phyloP scores from a whole-genome alignment of 2,113 vertebrate genomes.

The Cyanoramphus novaezelandiae region DNA sequence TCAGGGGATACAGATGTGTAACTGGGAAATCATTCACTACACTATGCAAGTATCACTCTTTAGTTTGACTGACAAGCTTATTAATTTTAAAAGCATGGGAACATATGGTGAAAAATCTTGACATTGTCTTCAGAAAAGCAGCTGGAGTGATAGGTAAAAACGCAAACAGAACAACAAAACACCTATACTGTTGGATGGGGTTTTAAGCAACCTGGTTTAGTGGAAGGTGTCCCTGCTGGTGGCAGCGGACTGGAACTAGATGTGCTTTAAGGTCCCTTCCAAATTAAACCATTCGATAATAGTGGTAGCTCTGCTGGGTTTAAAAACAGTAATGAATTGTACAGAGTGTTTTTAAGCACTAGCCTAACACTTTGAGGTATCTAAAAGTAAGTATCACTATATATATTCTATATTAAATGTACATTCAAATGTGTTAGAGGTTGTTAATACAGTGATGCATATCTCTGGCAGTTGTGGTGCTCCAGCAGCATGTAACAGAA shows the following conservation, averaged over 20 bases:
- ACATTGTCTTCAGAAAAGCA: constrained; percentile 20
- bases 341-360: not conserved
- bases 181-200: not conserved
- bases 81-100: constrained; percentile 13
- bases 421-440: not conserved
- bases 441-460: not conserved
- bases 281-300: not conserved
- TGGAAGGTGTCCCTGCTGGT: not conserved
- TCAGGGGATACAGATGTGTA: not conserved
- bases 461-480: not conserved
- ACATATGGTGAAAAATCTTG: not conserved
- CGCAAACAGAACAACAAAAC: not conserved
- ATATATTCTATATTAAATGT: not conserved
- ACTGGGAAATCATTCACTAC: not conserved
- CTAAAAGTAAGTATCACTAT: not conserved
- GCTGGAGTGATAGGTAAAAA: not conserved
- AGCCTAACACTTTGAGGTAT: not conserved
- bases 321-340: not conserved
- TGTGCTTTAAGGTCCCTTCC: not conserved
- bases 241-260: not conserved
- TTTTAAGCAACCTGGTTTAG: not conserved
- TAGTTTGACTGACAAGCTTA: not conserved
- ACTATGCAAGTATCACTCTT: not conserved
- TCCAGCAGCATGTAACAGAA: not conserved
- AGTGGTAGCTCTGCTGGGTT: not conserved